Evolutionary conservation across 2,888 invertebrate genomes (phyloP), one percentile per base, ranked within the genome.

Genomic region (Tanypteryx hageni): DNA sequence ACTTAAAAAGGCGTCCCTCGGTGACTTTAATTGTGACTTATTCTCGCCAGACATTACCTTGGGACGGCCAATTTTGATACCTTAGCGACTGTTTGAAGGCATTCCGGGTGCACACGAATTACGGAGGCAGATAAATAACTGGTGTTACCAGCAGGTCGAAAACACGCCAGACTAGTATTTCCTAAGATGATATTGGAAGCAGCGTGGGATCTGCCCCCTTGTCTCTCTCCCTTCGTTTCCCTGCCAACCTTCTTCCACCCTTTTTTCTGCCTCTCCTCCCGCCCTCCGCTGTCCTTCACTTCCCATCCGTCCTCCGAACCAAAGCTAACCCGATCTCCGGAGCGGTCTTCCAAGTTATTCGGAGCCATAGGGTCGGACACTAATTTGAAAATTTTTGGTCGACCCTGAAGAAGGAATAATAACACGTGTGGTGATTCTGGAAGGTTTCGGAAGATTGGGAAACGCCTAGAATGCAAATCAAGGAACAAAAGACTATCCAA

Each of bases 331-430:
- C 76, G 27, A 76, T 76, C 76, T 76, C 27, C 8, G 0, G 22
- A 76, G 76, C 76, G 76, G 76, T 76, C 76, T 76, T 27, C 76
- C 11, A 13, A 27, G 76, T 27, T 76, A 76, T 76, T 76, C 76
- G 27, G 76, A 76, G 76, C 76, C 76, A 76, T 27, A 76, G 76
- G 27, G 76, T 22, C 76, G 76, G 76, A 76, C 76, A 76, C 76
- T 76, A 76, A 76, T 76, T 76, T 76, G 76, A 76, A 76, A 27
- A 27, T 76, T 76, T 76, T 76, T 76, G 27, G 76, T 76, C 76
- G 76, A 27, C 76, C 76, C 76, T 76, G 76, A 76, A 76, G 22
- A 76, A 76, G 76, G 76, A 76, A 76, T 76, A 76, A 76, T 76
- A 76, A 76, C 76, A 76, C 76, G 76, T 76, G 76, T 13, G 76